Conservation (phyloP, 1,140 invertebrate genomes). For the Branchinecta lynchi region DNA sequence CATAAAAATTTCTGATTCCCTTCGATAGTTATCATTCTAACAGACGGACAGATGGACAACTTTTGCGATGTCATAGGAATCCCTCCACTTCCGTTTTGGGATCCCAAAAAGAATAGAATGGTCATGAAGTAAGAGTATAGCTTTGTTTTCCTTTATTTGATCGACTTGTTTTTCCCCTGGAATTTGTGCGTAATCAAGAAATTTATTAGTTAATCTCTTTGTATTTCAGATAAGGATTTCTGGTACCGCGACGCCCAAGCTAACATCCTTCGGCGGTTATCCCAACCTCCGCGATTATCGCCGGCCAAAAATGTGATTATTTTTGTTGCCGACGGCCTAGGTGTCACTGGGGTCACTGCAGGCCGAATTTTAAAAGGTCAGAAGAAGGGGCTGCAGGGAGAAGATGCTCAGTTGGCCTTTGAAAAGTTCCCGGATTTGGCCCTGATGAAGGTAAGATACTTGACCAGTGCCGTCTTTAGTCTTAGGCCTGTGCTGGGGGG, state of each 20-base stretch:
- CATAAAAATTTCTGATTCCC: no score
- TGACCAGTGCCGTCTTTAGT: no score
- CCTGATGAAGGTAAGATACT: slow-evolving; percentile 57
- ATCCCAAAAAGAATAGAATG: no score
- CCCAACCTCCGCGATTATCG: slow-evolving; percentile 20
- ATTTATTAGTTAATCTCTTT: neutral
- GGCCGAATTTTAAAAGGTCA: slow-evolving; percentile 55
- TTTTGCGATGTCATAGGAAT: no score
- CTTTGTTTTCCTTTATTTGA: no score
- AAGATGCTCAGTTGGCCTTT: slow-evolving; percentile 51
- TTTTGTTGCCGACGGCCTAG: slow-evolving; percentile 90
- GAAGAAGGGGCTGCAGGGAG: slow-evolving; percentile 36
- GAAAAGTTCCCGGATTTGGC: slow-evolving; percentile 70
- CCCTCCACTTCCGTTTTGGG: no score
- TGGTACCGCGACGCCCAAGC: slow-evolving; percentile 23
- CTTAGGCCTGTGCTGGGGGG: no score
- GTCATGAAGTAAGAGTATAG: no score
- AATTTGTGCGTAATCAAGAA: no score
- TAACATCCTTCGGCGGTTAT: slow-evolving; percentile 27
- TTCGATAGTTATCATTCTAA: no score
- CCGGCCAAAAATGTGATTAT: slow-evolving; percentile 74
- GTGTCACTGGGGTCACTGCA: slow-evolving; percentile 69
- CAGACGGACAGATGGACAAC: no score
- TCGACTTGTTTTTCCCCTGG: no score
- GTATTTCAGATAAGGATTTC: slow-evolving; percentile 21